Conservation (phyloP, 2,797 vertebrate species). For the Pangasius djambal region DNA sequence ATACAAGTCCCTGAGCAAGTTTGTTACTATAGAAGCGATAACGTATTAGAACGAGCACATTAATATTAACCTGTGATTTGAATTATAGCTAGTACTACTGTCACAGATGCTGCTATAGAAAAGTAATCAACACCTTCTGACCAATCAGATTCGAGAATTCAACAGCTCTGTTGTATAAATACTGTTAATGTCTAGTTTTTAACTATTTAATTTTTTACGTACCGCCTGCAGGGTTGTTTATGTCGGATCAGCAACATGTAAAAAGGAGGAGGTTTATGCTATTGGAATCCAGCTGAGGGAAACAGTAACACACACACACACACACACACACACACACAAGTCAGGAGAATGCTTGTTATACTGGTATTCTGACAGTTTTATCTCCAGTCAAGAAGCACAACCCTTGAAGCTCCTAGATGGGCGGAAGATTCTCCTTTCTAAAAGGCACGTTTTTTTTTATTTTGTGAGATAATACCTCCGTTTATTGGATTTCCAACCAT, state of each 20-base stretch:
- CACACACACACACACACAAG: slow-evolving; percentile 15
- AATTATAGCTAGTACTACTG: not conserved
- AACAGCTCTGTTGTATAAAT: not conserved
- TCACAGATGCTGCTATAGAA: not conserved
- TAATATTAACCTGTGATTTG: not conserved
- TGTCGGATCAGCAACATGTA: slow-evolving; percentile 15
- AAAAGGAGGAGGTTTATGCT: slow-evolving; percentile 27
- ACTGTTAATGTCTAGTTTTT: not conserved
- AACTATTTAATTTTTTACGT: slow-evolving; percentile 14
- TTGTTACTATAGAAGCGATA: not conserved
- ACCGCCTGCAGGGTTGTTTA: slow-evolving; percentile 15
- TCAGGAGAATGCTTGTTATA: slow-evolving; percentile 48
- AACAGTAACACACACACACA: slow-evolving; percentile 27
- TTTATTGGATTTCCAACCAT: slow-evolving; percentile 97
- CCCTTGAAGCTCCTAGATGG: slow-evolving; percentile 87
- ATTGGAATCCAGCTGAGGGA: slow-evolving; percentile 40
- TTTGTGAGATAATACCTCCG: slow-evolving; percentile 98
- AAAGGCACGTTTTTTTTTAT: slow-evolving; percentile 60
- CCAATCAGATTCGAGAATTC: not conserved
- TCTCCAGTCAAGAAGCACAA: slow-evolving; percentile 71
- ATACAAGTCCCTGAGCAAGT: not conserved
- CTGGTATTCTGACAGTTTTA: slow-evolving; percentile 69
- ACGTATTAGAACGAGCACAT: not conserved
- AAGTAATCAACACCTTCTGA: not conserved
- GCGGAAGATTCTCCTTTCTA: slow-evolving; percentile 89